Conservation (phyloP, 2,888 invertebrate species). For the Rhamnusium bicolor region DNA sequence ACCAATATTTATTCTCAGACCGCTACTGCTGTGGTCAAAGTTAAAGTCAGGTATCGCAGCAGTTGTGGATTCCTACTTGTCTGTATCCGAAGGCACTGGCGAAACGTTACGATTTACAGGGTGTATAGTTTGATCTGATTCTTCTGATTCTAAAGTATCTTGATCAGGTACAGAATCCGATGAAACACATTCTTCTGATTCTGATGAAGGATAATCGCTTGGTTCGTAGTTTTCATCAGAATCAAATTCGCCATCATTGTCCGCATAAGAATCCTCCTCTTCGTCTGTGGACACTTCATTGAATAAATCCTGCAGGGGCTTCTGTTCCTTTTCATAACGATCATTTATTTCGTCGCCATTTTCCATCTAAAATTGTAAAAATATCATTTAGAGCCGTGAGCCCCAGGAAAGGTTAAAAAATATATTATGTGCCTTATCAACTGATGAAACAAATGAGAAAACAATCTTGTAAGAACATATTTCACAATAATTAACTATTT, state of each 20-base stretch:
- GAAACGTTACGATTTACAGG: no score
- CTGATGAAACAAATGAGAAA: no score
- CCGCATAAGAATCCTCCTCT: neutral
- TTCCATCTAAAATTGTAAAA: constrained; percentile 2
- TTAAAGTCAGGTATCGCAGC: constrained; percentile 31
- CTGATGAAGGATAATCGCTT: neutral
- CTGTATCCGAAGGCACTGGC: neutral
- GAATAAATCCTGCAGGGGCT: neutral
- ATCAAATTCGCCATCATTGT: constrained; percentile 24
- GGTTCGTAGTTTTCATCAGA: constrained; percentile 3
- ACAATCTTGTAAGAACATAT: no score
- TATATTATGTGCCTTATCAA: no score
- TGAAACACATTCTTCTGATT: neutral
- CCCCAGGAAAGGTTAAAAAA: no score
- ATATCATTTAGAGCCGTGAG: no score
- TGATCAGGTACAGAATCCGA: neutral
- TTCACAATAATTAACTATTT: no score
- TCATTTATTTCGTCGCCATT: no score
- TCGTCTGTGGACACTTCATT: constrained; percentile 11
- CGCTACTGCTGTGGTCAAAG: constrained; percentile 27
- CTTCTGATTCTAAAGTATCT: neutral
- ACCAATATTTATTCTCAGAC: neutral
- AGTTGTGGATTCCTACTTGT: constrained; percentile 4
- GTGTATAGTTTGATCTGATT: no score
- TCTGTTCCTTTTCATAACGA: neutral